These are phyloP conservation scores for Furcula furcula DNA, from an alignment of 2,888 invertebrate species.

Conservation along the genomic window DNA sequence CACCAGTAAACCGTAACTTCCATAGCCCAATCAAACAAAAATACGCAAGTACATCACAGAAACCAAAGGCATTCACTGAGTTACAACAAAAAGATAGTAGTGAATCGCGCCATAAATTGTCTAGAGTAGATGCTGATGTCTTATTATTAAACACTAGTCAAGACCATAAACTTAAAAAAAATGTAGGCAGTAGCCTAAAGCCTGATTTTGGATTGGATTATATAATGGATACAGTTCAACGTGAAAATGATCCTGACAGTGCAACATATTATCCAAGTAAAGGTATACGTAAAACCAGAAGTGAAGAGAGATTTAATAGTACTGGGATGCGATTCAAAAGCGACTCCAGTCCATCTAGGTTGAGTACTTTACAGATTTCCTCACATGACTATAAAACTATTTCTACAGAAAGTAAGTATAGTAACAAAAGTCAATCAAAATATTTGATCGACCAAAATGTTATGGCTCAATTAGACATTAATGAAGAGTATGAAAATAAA, in stretches of 20 bases:
- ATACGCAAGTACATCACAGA: constrained; percentile 4
- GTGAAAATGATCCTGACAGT: constrained; percentile 36
- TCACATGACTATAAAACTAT: constrained; percentile 28
- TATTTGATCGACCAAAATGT: constrained; percentile 35
- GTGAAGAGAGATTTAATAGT: constrained; percentile 37
- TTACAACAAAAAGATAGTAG: constrained; percentile 1
- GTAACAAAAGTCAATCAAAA: constrained; percentile 23
- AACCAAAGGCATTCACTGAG: constrained; percentile 1
- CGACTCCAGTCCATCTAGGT: constrained; percentile 23
- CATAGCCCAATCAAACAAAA: constrained; percentile 9
- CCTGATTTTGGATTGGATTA: constrained; percentile 48
- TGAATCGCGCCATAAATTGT: constrained; percentile 41
- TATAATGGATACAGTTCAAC: constrained; percentile 44
- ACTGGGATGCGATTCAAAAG: constrained; percentile 12
- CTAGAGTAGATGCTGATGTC: constrained; percentile 42
- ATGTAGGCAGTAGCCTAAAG: constrained; percentile 11
- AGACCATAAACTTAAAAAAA: constrained; percentile 5
- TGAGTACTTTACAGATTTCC: constrained; percentile 23
- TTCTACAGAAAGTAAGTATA: constrained; percentile 28
- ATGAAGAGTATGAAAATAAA: constrained; percentile 52
- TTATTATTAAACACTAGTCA: constrained; percentile 34
- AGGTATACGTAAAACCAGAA: constrained; percentile 36
- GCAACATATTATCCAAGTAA: constrained; percentile 22
- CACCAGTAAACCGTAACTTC: neutral
- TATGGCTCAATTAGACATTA: constrained; percentile 45